Conservation (phyloP, 2,888 invertebrate species). For the Andrena chrysosceles region DNA sequence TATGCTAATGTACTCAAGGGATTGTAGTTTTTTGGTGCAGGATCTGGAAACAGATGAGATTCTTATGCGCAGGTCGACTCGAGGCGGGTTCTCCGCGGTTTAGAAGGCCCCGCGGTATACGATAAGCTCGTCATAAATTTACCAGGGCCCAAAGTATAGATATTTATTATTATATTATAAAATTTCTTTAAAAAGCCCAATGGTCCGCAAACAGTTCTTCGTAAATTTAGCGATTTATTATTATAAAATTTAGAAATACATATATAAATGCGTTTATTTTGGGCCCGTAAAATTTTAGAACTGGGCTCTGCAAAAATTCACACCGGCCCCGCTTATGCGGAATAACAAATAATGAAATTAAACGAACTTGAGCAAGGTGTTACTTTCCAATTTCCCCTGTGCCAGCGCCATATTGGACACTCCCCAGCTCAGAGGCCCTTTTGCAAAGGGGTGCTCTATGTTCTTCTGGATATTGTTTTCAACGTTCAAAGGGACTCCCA, state of each 20-base stretch:
- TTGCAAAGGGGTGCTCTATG: conserved; percentile 63
- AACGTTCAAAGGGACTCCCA: conserved; percentile 87
- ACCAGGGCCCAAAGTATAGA: too few species aligned
- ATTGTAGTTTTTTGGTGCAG: conserved; percentile 88
- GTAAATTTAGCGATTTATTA: too few species aligned
- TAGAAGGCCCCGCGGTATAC: too few species aligned
- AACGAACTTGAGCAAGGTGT: conserved; percentile 87
- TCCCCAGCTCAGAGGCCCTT: conserved; percentile 89
- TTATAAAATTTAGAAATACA: neutral
- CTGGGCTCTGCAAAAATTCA: too few species aligned
- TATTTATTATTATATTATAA: neutral
- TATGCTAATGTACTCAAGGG: conserved; percentile 73
- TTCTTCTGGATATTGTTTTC: conserved; percentile 72
- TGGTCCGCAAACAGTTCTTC: neutral
- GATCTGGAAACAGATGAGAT: conserved; percentile 85
- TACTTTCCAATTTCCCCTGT: conserved; percentile 86
- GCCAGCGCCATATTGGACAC: conserved; percentile 87
- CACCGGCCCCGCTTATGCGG: too few species aligned
- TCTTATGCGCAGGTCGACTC: too few species aligned
- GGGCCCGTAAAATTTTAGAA: too few species aligned
- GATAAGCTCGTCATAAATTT: too few species aligned
- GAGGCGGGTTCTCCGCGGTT: too few species aligned
- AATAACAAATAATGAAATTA: conserved; percentile 11
- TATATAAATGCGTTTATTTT: too few species aligned
- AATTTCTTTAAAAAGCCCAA: neutral